Percentiles rank a stretch among this genome's conserved stretches.
Conservation (phyloP, 1,140 invertebrate species). For the Bradynema listronoti region DNA sequence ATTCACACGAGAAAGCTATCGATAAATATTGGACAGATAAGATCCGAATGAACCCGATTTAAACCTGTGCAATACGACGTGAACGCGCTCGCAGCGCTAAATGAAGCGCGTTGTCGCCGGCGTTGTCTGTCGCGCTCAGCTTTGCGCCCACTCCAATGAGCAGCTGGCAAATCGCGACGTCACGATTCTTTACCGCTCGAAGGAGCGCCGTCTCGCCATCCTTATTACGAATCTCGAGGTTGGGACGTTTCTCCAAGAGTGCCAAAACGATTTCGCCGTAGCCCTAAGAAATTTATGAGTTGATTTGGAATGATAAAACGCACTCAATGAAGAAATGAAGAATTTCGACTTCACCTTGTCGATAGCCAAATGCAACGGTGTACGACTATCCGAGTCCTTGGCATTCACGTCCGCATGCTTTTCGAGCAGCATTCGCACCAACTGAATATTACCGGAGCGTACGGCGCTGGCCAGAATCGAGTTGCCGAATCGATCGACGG, state of each 20-base stretch:
- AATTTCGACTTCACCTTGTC: conserved; percentile 91
- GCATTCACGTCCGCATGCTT: conserved; percentile 94
- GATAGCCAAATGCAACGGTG: conserved; percentile 88
- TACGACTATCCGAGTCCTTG: conserved; percentile 84
- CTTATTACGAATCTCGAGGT: conserved; percentile 83
- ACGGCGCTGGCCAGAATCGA: conserved; percentile 92
- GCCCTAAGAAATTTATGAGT: background rate
- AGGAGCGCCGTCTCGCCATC: conserved; percentile 88
- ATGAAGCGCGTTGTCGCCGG: conserved; percentile 68
- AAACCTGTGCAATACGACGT: conserved; percentile 80
- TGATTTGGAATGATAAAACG: background rate
- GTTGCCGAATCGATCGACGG: conserved; percentile 78
- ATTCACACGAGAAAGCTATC: no score
- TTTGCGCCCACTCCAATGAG: conserved; percentile 86
- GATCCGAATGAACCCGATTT: no score
- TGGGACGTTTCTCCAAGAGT: conserved; percentile 79
- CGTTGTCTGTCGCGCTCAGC: conserved; percentile 80
- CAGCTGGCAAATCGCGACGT: conserved; percentile 82
- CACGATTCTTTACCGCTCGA: conserved; percentile 71
- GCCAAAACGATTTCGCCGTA: conserved; percentile 70
- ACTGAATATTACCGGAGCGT: conserved; percentile 77
- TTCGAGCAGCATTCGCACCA: conserved; percentile 83
- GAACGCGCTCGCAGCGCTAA: conserved; percentile 89
- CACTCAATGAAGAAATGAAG: no score
- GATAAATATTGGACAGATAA: no score